phyloP scores from a whole-genome alignment of 2,888 invertebrate species.

The Chorisops tibialis region DNA sequence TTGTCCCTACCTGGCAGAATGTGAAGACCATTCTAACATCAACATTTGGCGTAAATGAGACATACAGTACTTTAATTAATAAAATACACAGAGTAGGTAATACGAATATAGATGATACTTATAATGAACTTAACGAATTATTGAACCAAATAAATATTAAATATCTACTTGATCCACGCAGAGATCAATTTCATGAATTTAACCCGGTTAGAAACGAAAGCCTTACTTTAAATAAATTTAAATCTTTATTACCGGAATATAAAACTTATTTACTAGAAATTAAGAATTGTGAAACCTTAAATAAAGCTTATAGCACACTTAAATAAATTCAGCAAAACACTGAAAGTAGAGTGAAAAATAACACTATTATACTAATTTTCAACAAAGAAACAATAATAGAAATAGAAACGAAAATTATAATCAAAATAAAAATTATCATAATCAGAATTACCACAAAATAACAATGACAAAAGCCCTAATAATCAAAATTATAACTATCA shows the following conservation, averaged over 20 bases:
- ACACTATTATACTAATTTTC: too few species aligned
- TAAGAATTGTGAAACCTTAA: background rate
- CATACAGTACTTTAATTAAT: slow-evolving; percentile 1
- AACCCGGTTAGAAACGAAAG: slow-evolving; percentile 2
- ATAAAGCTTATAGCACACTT: too few species aligned
- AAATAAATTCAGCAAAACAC: too few species aligned
- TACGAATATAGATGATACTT: background rate
- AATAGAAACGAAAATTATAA: too few species aligned
- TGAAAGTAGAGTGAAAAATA: too few species aligned
- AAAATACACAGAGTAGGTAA: slow-evolving; percentile 2
- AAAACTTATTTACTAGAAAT: slow-evolving; percentile 1
- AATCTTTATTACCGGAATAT: background rate
- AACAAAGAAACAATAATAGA: too few species aligned
- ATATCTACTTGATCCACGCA: background rate
- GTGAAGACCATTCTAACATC: background rate
- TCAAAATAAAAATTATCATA: too few species aligned
- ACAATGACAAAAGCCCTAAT: too few species aligned
- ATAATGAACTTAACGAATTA: background rate
- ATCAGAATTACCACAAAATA: too few species aligned
- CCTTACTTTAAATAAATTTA: slow-evolving; percentile 3
- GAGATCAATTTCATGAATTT: background rate
- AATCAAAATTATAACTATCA: too few species aligned
- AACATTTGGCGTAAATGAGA: background rate
- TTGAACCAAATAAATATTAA: background rate
- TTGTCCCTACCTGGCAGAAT: background rate